A percentile compares a stretch with the other conserved stretches of the same genome.
These are phyloP conservation scores for Drosophila pseudotalamancana DNA, from an alignment of 2,888 invertebrate species.

Conservation along the genomic window DNA sequence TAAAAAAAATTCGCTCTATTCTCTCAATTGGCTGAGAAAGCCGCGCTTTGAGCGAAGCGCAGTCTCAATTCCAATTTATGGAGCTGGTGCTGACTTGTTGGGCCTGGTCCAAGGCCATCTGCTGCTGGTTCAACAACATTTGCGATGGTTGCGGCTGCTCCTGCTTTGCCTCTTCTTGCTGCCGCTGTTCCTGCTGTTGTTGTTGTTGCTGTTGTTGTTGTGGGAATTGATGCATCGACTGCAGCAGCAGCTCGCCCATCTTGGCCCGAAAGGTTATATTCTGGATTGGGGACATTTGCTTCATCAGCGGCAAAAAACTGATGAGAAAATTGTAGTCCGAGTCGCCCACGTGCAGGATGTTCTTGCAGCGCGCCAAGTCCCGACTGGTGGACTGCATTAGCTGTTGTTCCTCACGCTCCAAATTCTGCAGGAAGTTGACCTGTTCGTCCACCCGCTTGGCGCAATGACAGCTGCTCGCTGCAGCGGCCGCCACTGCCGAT, in stretches of 20 bases:
- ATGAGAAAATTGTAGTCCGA: conserved; percentile 81
- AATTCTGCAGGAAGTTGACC: conserved; percentile 72
- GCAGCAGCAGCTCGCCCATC: conserved; percentile 76
- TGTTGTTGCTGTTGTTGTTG: conserved; percentile 33
- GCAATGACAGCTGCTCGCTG: conserved; percentile 67
- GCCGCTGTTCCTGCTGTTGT: conserved; percentile 20
- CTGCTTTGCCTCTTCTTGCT: conserved; percentile 17
- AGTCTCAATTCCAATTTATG: conserved; percentile 63
- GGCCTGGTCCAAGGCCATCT: conserved; percentile 76
- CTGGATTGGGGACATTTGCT: conserved; percentile 77
- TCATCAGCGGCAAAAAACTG: conserved; percentile 81
- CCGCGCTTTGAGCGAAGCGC: conserved; percentile 13
- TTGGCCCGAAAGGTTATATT: conserved; percentile 78
- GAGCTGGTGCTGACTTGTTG: conserved; percentile 66
- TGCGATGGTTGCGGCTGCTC: conserved; percentile 53
- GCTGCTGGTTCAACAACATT: conserved; percentile 75
- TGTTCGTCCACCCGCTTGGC: conserved; percentile 73
- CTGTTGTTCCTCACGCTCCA: conserved; percentile 77
- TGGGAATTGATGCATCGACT: conserved; percentile 66
- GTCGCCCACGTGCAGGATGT: conserved; percentile 75
- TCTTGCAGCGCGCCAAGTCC: conserved; percentile 74
- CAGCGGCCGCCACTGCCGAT: conserved; percentile 58
- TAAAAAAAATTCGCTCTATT: conserved; percentile 30
- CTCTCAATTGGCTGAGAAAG: conserved; percentile 16
- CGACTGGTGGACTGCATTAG: conserved; percentile 78